Conservation (phyloP, 2,797 vertebrate genomes). For the Phoebastria nigripes region DNA sequence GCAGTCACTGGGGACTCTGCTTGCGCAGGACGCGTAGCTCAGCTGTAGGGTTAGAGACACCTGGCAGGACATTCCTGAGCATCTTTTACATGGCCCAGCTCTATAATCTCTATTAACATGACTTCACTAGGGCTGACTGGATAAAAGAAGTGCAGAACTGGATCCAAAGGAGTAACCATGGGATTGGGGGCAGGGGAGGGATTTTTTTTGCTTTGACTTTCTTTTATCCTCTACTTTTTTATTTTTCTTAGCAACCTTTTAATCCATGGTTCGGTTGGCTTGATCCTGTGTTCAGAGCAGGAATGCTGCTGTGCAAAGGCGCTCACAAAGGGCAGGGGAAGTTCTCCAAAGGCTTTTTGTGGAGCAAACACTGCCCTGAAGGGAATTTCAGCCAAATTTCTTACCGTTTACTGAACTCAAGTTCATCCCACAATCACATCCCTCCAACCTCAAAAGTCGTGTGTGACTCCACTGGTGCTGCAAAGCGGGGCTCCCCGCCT, state of each 20-base stretch:
- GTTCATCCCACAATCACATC: rapidly evolving
- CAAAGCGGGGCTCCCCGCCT: neutral
- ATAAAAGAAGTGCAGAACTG: neutral
- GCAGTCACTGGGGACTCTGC: neutral
- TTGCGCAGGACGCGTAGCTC: neutral
- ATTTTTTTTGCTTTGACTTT: neutral
- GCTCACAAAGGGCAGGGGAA: neutral
- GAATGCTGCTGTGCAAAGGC: neutral
- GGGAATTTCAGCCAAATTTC: neutral
- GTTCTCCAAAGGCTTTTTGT: neutral
- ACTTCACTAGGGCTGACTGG: neutral
- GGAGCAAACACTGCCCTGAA: neutral
- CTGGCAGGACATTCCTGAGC: neutral
- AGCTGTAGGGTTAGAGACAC: neutral
- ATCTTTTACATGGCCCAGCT: neutral
- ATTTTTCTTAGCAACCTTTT: neutral
- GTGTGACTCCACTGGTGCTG: rapidly evolving
- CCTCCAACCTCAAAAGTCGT: too few species aligned
- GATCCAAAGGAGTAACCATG: neutral
- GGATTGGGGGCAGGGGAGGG: neutral
- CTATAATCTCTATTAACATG: neutral
- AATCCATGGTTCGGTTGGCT: neutral
- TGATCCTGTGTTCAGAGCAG: neutral
- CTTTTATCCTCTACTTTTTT: neutral
- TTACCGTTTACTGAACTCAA: neutral